Evolutionary conservation across 2,113 vertebrate species (phyloP).

Genomic region (Embiotoca jacksoni): DNA sequence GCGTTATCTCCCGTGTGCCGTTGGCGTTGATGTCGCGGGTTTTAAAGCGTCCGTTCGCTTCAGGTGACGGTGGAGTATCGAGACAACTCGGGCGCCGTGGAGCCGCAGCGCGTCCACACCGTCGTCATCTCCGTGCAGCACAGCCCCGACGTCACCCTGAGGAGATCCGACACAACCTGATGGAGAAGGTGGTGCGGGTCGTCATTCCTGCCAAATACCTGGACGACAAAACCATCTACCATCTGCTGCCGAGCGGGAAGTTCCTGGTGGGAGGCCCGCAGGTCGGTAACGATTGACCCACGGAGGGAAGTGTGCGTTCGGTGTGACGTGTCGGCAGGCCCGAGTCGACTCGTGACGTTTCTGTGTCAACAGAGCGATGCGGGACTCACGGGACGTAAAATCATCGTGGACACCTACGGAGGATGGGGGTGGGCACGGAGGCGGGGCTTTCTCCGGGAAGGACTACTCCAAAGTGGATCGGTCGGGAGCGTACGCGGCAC

Average conservation of each 20-base stretch:
- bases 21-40: background rate
- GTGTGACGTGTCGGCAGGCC: background rate
- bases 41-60: background rate
- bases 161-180: constrained; percentile 75
- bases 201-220: constrained; percentile 81
- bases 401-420: constrained; percentile 85
- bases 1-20: background rate
- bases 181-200: constrained; percentile 81
- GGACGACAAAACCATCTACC: constrained; percentile 83
- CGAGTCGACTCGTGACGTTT: background rate
- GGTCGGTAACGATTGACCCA: constrained; percentile 46
- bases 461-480: constrained; percentile 86
- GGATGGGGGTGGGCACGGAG: constrained; percentile 86
- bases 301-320: background rate
- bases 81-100: constrained; percentile 81
- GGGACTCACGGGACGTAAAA: constrained; percentile 85
- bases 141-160: constrained; percentile 71
- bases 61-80: constrained; percentile 85
- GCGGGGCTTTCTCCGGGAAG: constrained; percentile 86
- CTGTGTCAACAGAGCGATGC: constrained; percentile 76
- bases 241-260: constrained; percentile 83
- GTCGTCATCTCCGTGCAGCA: constrained; percentile 86
- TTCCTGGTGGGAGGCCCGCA: constrained; percentile 81
- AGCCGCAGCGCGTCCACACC: constrained; percentile 82
- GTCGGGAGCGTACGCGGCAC: constrained; percentile 84